phyloP scores from a whole-genome alignment of 2,797 vertebrate species.

The Xenentodon cancila region DNA sequence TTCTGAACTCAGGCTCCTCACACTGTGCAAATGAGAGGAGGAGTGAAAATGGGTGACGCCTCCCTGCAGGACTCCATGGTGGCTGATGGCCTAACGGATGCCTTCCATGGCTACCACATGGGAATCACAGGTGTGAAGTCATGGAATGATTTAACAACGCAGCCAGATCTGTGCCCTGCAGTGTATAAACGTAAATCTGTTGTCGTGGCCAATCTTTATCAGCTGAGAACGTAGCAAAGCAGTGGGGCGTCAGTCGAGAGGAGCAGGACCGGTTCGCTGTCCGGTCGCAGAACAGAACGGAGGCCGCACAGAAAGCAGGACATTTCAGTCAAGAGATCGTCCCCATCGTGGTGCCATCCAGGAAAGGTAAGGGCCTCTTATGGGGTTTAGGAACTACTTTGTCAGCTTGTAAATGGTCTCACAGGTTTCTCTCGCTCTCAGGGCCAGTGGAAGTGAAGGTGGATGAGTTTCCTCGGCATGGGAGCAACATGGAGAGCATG shows the following conservation, averaged over 20 bases:
- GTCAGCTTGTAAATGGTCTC: too few relatives aligned
- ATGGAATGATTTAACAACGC: background rate
- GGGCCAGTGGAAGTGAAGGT: conserved; percentile 88
- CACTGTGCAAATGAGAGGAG: conserved; percentile 88
- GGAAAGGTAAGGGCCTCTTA: conserved; percentile 86
- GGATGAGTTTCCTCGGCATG: conserved; percentile 94
- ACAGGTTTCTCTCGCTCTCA: conserved; percentile 50
- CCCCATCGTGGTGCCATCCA: conserved; percentile 87
- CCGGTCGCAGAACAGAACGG: conserved; percentile 89
- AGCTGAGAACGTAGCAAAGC: conserved; percentile 97
- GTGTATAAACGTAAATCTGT: background rate
- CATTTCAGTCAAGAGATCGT: conserved; percentile 94
- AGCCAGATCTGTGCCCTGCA: background rate
- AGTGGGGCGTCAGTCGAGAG: conserved; percentile 89
- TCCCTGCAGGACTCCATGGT: conserved; percentile 89
- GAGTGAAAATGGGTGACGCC: conserved; percentile 89
- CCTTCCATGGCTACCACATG: conserved; percentile 95
- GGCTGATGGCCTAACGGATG: conserved; percentile 92
- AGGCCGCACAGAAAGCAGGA: conserved; percentile 92
- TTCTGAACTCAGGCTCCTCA: conserved; percentile 84
- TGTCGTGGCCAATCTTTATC: background rate
- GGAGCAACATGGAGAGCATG: conserved; percentile 86
- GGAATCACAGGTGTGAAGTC: conserved; percentile 89
- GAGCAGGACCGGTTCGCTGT: conserved; percentile 91
- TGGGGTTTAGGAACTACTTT: background rate